Base-by-base conservation (phyloP, 2,888 invertebrate genomes). In the Anagyrus pseudococci region DNA sequence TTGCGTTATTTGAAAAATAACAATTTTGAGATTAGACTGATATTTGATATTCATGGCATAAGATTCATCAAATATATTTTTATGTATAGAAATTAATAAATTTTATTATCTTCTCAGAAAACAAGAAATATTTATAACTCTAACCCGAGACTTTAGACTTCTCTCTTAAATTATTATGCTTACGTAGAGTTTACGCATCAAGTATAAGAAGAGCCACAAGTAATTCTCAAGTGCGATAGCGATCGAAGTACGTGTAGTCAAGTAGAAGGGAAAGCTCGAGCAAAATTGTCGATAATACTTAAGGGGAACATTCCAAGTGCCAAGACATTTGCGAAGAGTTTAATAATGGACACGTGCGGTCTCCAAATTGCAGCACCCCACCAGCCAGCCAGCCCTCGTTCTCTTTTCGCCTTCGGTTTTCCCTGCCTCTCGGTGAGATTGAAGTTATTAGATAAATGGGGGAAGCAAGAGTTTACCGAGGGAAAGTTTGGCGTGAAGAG, bases 321-420 rank as follows among this genome's bases (percentile, higher is more conserved):
- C 47, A 33, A 37, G 47, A 17, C 58, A 29, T 50, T 50, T 43
- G 48, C 41, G 29, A 50, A 44, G 29, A 44, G 33, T n/a, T n/a
- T n/a, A n/a, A n/a, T n/a, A n/a, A n/a, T n/a, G n/a, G n/a, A n/a
- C 22, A 15, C 29, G 47, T 44, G 40, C 17, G 40, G 48, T 54
- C 54, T 60, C n/a, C 47, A 37, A 47, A 58, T 58, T 22, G 43
- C 43, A 17, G n/a, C n/a, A n/a, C n/a, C n/a, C n/a, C n/a, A n/a
- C n/a, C n/a, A n/a, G n/a, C n/a, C n/a, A n/a, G n/a, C n/a, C n/a
- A n/a, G n/a, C n/a, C n/a, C n/a, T n/a, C n/a, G n/a, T n/a, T n/a
- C n/a, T n/a, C n/a, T n/a, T n/a, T n/a, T n/a, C n/a, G n/a, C n/a
- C n/a, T n/a, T n/a, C n/a, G n/a, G n/a, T n/a, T n/a, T n/a, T n/a